Evolutionary conservation across 2,797 vertebrate species (phyloP), one percentile per base, ranked within the genome.

Genomic region (Lepus townsendii): DNA sequence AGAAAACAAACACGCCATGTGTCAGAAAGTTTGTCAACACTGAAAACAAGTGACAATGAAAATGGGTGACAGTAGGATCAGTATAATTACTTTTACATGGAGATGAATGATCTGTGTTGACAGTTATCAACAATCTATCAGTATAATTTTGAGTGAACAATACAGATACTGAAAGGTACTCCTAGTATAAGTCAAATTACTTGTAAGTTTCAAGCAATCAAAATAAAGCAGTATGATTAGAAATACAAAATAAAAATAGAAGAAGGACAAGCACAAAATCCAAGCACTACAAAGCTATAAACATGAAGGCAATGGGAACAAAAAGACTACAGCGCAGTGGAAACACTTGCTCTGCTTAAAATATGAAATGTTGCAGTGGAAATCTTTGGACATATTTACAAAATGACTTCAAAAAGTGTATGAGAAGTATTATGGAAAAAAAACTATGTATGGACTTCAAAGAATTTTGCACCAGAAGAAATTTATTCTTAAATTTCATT

Each of bases 281-380:
- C 16, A 68, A 47, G 2, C 17, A 14, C 5, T 27, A 12, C 50
- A 47, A 54, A 83, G n/a, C 47, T 62, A 1, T 14, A 11, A 62
- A 19, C n/a, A 6, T 50, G 71, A 38, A n/a, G 9, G 11, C 1
- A 3, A 5, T 11, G 9, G 19, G 17, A 3, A 2, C 0, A 19
- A 30, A 30, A 7, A 24, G n/a, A 7, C 20, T n/a, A 32, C 14
- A 12, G 27, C 20, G 9, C 11, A 30, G 24, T 7, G 30, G 17
- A 2, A 8, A 24, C 6, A 7, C 54, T 57, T 4, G 54, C 54
- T 57, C 19, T 47, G 22, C 16, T 20, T 32, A 68, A 35, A 30
- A n/a, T n/a, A 10, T 30, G 30, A 73, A 54, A 52, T 38, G 19
- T 32, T 20, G 13, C 4, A 24, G 13, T 62, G 24, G 35, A 17